Percentiles rank a stretch among this genome's conserved stretches.
Evolutionary conservation across 2,113 vertebrate genomes (phyloP).

Genomic region (Nerophis lumbriciformis): DNA sequence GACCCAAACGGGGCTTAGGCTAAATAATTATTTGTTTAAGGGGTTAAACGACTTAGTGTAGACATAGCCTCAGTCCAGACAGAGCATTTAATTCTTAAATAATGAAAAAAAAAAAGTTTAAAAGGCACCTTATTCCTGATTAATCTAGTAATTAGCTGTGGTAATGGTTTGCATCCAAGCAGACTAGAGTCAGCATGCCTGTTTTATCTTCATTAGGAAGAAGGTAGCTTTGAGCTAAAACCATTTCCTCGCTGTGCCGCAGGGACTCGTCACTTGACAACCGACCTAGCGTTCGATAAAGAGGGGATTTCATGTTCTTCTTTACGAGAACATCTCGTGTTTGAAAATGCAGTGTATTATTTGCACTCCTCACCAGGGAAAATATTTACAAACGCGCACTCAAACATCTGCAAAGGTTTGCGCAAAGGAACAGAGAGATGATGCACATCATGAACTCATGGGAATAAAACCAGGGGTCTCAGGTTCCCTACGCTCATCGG

Average conservation of each 20-base stretch:
- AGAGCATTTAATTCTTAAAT: conserved; percentile 5
- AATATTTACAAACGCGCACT: conserved; percentile 66
- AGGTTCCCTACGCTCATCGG: conserved; percentile 50
- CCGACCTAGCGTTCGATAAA: conserved; percentile 34
- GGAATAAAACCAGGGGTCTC: conserved; percentile 36
- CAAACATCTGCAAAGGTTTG: conserved; percentile 61
- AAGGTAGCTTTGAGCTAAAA: conserved; percentile 28
- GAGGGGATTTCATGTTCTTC: conserved; percentile 5
- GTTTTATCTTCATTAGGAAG: conserved; percentile 60
- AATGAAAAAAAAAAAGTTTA: conserved; percentile 13
- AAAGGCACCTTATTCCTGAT: conserved; percentile 36
- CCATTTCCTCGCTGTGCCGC: conserved; percentile 29
- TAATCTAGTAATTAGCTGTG: conserved; percentile 53
- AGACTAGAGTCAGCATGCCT: conserved; percentile 28
- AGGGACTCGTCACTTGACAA: conserved; percentile 48
- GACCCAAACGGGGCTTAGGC: no score
- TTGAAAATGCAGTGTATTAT: conserved; percentile 28
- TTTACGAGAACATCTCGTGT: neutral
- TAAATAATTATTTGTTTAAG: no score
- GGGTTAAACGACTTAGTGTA: no score
- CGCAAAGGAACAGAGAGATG: conserved; percentile 30
- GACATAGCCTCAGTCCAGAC: neutral
- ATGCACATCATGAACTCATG: conserved; percentile 53
- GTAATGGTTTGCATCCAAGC: conserved; percentile 51
- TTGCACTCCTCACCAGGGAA: conserved; percentile 42